Percentiles rank a stretch among this genome's conserved stretches.
phyloP scores from a whole-genome alignment of 2,113 vertebrate species.

The Zapus hudsonius region DNA sequence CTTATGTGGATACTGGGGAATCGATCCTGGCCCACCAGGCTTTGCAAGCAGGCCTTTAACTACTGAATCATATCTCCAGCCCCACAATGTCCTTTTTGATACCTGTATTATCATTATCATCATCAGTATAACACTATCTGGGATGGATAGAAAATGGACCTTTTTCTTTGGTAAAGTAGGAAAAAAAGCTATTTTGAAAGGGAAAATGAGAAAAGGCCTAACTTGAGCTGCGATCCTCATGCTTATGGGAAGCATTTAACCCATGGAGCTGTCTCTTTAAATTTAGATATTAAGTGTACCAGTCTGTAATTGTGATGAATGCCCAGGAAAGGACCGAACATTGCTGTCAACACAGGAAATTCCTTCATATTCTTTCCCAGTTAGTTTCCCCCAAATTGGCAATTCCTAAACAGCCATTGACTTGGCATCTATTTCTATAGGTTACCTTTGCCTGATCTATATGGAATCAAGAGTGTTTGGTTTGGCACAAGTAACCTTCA shows the following conservation, averaged over 20 bases:
- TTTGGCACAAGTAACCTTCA: not conserved
- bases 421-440: not conserved
- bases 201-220: not conserved
- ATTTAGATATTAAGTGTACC: not conserved
- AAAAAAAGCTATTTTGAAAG: not conserved
- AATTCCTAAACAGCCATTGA: not conserved
- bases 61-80: too few species aligned
- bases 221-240: too few species aligned
- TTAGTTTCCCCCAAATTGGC: not conserved
- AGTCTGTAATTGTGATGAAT: not conserved
- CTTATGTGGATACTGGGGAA: too few species aligned
- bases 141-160: not conserved
- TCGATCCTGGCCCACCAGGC: too few species aligned
- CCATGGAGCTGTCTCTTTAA: too few species aligned
- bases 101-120: not conserved
- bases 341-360: not conserved
- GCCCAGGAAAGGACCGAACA: not conserved
- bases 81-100: not conserved
- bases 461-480: not conserved
- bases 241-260: too few species aligned
- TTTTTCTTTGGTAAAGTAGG: not conserved
- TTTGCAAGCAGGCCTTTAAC: too few species aligned
- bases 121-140: not conserved
- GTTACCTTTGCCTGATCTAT: not conserved
- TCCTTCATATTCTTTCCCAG: not conserved